Evolutionary conservation across 92 coral and sea anemone genomes (phyloP), one percentile per base, ranked within the genome.

Genomic region (Porites lobata): DNA sequence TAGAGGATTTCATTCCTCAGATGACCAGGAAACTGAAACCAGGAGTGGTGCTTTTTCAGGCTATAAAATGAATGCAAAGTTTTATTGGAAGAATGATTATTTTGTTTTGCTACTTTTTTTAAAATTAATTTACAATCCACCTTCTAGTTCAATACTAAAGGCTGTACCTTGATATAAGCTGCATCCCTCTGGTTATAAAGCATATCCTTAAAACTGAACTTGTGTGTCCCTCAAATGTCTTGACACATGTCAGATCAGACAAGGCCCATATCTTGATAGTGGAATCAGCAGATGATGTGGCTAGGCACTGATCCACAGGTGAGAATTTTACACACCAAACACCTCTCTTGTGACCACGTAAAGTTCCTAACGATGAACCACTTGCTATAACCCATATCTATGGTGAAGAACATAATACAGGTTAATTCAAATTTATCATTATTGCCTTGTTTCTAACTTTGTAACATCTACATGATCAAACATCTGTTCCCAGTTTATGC

Each of bases 191-290:
- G 17, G 94, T 85, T 43, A 95, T 21, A 76, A 96, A 96, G 20
- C 88, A 54, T 38, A 96, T 92, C 71, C 94, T 96, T 6, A 96
- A 92, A 1, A 96, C 99, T 5, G 99, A 95, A 65, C 93, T 96
- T 24, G 86, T 91, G 22, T 96, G 99, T 7, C 99, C 99, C 81
- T 95, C 99, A 82, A 96, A 94, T 17, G 98, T 96, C 94, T 96
- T 96, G 47, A 96, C 96, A 78, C 99, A 96, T 24, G 96, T 93
- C 81, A 93, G 83, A 86, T 95, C 99, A 50, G 99, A 90, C 82
- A 96, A 90, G 89, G 99, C 92, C 99, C 99, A 96, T 73, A 96
- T 94, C 90, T 93, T 95, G 89, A 96, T 95, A 52, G 96, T 96
- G 22, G 97, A 81, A 66, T 96, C 99, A 50, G 94, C 99, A 7